A percentile compares a stretch with the other conserved stretches of the same genome.
These are phyloP conservation scores for Clanis bilineata DNA, from an alignment of 2,888 invertebrate genomes.

Conservation along the genomic window DNA sequence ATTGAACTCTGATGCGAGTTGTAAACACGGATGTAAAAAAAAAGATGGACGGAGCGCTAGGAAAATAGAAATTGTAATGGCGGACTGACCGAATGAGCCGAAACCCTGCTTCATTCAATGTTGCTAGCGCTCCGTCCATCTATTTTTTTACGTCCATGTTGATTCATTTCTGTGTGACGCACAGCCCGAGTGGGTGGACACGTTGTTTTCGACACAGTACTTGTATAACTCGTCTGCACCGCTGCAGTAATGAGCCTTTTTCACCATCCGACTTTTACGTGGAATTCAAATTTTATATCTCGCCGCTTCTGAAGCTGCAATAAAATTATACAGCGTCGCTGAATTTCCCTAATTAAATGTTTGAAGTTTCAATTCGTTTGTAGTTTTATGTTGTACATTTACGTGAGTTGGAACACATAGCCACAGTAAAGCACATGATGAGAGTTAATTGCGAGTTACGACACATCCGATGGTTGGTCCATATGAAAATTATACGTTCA, in stretches of 20 bases:
- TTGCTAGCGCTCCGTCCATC: no score
- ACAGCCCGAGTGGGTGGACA: not conserved
- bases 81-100: no score
- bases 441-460: no score
- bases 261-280: not conserved
- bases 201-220: constrained; percentile 4
- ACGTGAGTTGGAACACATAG: not conserved
- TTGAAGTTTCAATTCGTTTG: not conserved
- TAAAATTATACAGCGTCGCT: constrained; percentile 1
- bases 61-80: no score
- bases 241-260: constrained; percentile 12
- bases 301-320: constrained; percentile 3
- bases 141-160: no score
- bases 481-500: no score
- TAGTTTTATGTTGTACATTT: not conserved
- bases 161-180: not conserved
- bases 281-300: constrained; percentile 1
- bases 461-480: no score
- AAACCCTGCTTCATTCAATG: no score
- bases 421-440: no score
- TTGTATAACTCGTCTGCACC: constrained; percentile 3
- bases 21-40: no score
- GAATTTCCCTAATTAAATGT: not conserved
- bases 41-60: no score
- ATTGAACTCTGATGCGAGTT: no score